Evolutionary conservation across 2,113 vertebrate genomes (phyloP), one percentile per base, ranked within the genome.

Genomic region (Cottus gobio): DNA sequence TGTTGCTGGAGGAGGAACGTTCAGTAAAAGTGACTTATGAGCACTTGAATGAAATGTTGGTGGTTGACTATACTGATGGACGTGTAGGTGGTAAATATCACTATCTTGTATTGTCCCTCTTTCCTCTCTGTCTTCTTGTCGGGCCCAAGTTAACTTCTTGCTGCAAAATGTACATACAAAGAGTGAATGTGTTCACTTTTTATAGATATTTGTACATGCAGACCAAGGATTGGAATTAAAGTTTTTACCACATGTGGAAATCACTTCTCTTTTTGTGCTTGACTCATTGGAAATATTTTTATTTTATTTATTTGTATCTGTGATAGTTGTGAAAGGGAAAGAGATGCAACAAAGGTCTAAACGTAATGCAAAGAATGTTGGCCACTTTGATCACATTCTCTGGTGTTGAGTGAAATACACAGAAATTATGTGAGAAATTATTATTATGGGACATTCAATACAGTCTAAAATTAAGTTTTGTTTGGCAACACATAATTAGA

Each of bases 201-300:
- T 93, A 89, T 93, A 94, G 67, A 84, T 84, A 90, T 93, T 93
- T 94, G 91, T 94, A 93, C 87, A 89, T 91, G 91, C 91, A 90
- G 85, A 91, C 69, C 77, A 86, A 91, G 73, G 63, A 86, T 70
- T 73, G 74, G 61, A 89, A 93, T 83, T 92, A 87, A 93, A 83
- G 64, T 90, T 93, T 94, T 92, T 93, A 94, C 91, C 91, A 91
- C 85, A 79, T 31, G 71, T 77, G 67, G 70, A 69, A 72, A 62
- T 36, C 2, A 69, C 8, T 52, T 48, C 56, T 71, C 4, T 58
- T 77, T 63, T 54, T 24, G 7, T 71, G 31, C 1, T 26, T 16
- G 9, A 58, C 4, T 34, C 28, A 34, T 34, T 34, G 34, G 34
- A 34, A 34, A 34, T n/a, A n/a, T n/a, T n/a, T n/a, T n/a, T 37